phyloP scores from a whole-genome alignment of 1,140 invertebrate genomes.

The Apis dorsata region DNA sequence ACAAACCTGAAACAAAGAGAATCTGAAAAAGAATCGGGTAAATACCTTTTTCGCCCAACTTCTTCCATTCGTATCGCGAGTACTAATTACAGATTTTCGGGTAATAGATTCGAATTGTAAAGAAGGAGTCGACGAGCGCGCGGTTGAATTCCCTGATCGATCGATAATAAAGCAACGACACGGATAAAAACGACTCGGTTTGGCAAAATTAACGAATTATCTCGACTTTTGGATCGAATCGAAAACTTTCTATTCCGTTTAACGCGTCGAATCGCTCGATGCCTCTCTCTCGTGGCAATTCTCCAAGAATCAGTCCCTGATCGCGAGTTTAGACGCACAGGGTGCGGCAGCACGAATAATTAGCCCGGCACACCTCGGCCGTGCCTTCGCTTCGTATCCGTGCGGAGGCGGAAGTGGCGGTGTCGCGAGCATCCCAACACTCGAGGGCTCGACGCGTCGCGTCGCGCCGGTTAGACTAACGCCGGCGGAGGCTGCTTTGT shows the following conservation, averaged over 20 bases:
- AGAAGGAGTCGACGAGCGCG: too few relatives aligned
- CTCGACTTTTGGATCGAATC: too few relatives aligned
- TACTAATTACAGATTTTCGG: not conserved
- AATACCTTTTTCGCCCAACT: too few relatives aligned
- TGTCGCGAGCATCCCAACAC: conserved; percentile 47
- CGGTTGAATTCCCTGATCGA: too few relatives aligned
- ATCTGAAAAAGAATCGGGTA: not conserved
- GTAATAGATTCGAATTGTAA: too few relatives aligned
- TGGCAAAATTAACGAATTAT: too few relatives aligned
- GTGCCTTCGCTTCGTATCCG: not conserved
- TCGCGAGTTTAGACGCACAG: too few relatives aligned
- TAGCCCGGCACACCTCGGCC: conserved; percentile 25
- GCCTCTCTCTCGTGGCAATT: not conserved
- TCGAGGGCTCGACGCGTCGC: conserved; percentile 24
- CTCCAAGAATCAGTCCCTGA: not conserved
- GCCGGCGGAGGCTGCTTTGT: conserved; percentile 4
- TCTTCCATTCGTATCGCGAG: not conserved
- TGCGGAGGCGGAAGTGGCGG: conserved; percentile 35
- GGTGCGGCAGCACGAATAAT: conserved; percentile 41
- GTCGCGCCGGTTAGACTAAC: conserved; percentile 5
- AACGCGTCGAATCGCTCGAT: too few relatives aligned
- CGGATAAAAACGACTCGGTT: too few relatives aligned
- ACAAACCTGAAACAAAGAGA: not conserved
- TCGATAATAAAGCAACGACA: too few relatives aligned
- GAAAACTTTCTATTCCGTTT: too few relatives aligned